Conservation (phyloP, 2,888 invertebrate species). For the Syrista parreyssii region DNA sequence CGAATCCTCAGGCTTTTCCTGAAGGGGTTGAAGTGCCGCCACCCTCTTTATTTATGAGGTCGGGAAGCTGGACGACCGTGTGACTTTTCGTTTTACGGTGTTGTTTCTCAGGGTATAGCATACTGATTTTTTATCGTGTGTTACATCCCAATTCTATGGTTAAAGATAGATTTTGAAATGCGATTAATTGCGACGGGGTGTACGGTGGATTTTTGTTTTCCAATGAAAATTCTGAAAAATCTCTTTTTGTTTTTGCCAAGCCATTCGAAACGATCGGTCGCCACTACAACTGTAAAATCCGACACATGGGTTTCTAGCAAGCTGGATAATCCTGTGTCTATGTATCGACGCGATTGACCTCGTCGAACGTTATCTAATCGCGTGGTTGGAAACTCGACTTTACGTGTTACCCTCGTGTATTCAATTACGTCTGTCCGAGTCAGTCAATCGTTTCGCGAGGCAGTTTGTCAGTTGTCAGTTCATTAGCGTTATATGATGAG, state of each 20-base stretch:
- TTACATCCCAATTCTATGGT: background rate
- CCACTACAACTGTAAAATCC: accelerated
- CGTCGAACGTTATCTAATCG: background rate
- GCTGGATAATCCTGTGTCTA: background rate
- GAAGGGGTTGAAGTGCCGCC: background rate
- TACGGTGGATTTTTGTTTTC: background rate
- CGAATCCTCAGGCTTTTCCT: background rate
- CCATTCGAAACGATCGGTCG: background rate
- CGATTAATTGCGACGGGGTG: background rate
- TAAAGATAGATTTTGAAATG: background rate
- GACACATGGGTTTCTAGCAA: background rate
- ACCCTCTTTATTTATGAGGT: background rate
- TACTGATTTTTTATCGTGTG: background rate
- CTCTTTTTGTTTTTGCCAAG: background rate
- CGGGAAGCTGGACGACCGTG: background rate
- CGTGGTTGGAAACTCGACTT: background rate
- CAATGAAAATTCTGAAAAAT: background rate
- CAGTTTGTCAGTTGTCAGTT: background rate
- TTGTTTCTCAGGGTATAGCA: background rate
- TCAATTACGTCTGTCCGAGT: background rate
- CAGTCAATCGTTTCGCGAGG: background rate
- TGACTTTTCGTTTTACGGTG: background rate
- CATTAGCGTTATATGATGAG: background rate
- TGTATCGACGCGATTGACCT: background rate
- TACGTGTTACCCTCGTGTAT: background rate